Base-by-base conservation (phyloP, 2,797 vertebrate genomes). In the Paramormyrops hopkinsi region DNA sequence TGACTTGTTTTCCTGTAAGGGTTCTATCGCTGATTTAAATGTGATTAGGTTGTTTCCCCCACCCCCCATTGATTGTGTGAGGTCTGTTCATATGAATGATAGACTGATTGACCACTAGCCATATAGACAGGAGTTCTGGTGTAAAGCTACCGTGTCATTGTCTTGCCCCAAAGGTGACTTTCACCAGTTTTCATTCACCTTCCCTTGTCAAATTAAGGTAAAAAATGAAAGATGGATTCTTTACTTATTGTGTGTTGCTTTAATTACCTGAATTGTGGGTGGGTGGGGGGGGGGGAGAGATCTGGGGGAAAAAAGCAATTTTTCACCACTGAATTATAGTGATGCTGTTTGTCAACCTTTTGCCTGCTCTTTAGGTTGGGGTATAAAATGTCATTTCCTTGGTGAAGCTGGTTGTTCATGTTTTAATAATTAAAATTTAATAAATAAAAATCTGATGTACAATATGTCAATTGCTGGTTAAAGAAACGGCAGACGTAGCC, bases 391-490 rank as follows among this genome's bases (percentile, higher is more conserved):
- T 89, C 12, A 90, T 91, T 85, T 89, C 51, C 44, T 65, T 89
- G 88, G 88, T 29, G 22, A 22, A 89, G 19, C n/a, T 85, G 59
- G 48, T 89, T 89, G 88, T 86, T 73, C 46, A 53, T 89, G 79
- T 65, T 89, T 89, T 54, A 89, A 88, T 65, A 59, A 89, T 69
- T 73, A 86, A 86, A 89, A 44, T 89, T 91, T 89, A 86, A 86
- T 65, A 44, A n/a, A 19, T 48, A 44, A 82, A 33, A 48, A 48
- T 69, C 54, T 65, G 37, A 86, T 73, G 56, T 59, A 84, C 44
- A 44, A 17, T 86, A 29, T 73, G 73, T 79, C 7, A 44, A 4
- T 79, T 79, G 73, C 73, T 44, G 37, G 73, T 76, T 76, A 37
- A 76, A 76, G 33, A 12, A 33, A 33, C 0, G 0, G 11, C 62